Percentiles rank a stretch among this genome's conserved stretches.
Evolutionary conservation across 2,888 invertebrate species (phyloP).

Genomic region (Nymphalis c-album): DNA sequence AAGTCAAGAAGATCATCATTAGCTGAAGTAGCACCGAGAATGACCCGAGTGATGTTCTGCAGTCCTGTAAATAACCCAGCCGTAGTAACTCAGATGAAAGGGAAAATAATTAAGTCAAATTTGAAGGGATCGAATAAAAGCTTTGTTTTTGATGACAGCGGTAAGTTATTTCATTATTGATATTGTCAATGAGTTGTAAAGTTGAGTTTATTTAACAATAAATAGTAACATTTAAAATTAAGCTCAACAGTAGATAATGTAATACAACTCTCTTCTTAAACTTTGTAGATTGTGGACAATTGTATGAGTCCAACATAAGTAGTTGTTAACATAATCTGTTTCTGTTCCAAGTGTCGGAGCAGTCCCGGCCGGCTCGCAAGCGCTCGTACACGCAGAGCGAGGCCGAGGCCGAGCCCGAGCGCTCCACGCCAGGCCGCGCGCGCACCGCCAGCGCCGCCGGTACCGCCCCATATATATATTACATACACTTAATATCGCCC

Average conservation of each 20-base stretch:
- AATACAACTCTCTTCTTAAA: neutral
- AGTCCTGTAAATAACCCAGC: slow-evolving; percentile 63
- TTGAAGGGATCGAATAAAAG: slow-evolving; percentile 77
- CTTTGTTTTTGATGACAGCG: slow-evolving; percentile 66
- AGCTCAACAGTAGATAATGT: too few species aligned
- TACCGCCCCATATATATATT: slow-evolving; percentile 29
- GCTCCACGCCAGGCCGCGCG: slow-evolving; percentile 58
- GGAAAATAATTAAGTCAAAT: slow-evolving; percentile 72
- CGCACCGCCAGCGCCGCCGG: slow-evolving; percentile 61
- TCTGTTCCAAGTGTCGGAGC: slow-evolving; percentile 39
- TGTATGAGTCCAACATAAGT: too few species aligned
- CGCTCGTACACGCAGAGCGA: slow-evolving; percentile 66
- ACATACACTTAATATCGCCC: too few species aligned
- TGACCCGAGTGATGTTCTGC: slow-evolving; percentile 72
- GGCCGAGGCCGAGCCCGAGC: slow-evolving; percentile 58
- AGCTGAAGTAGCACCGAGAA: slow-evolving; percentile 47
- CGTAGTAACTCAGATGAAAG: slow-evolving; percentile 53
- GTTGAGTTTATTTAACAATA: too few species aligned
- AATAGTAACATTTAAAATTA: too few species aligned
- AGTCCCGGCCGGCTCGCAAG: slow-evolving; percentile 55
- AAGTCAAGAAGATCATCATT: slow-evolving; percentile 51
- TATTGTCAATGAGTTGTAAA: too few species aligned
- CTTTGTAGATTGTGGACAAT: too few species aligned
- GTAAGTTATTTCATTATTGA: slow-evolving; percentile 44
- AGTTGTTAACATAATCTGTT: neutral